phyloP scores from a whole-genome alignment of 2,888 invertebrate species.

The Sinopyrophorus schimmeli region DNA sequence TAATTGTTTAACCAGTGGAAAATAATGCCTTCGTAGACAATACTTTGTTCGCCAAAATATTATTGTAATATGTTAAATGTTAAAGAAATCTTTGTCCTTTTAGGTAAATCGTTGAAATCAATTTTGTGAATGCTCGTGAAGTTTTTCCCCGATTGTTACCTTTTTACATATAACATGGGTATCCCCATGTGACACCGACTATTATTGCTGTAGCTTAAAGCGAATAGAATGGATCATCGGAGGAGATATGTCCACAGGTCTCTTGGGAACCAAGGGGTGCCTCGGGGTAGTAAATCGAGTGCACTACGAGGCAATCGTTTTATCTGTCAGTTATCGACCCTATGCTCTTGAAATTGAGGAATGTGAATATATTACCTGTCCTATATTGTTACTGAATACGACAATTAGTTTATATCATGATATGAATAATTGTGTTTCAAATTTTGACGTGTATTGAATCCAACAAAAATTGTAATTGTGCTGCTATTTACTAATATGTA shows the following conservation, averaged over 20 bases:
- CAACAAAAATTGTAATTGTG: too few species aligned
- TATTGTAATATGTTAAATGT: too few species aligned
- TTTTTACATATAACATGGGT: slow-evolving; percentile 27
- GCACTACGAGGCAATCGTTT: slow-evolving; percentile 29
- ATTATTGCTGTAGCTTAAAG: slow-evolving; percentile 27
- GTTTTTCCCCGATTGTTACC: slow-evolving; percentile 21
- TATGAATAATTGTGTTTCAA: too few species aligned
- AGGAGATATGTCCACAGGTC: slow-evolving; percentile 32
- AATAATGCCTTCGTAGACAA: too few species aligned
- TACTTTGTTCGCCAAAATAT: too few species aligned
- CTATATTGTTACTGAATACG: too few species aligned
- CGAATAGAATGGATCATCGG: slow-evolving; percentile 31
- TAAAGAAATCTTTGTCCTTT: neutral
- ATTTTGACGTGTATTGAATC: too few species aligned
- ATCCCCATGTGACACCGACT: slow-evolving; percentile 25
- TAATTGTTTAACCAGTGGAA: too few species aligned
- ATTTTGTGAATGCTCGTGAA: slow-evolving; percentile 22
- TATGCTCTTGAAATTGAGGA: slow-evolving; percentile 23
- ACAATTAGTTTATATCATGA: slow-evolving; percentile 32
- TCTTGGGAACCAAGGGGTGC: slow-evolving; percentile 21
- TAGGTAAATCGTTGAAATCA: slow-evolving; percentile 15
- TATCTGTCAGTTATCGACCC: slow-evolving; percentile 30
- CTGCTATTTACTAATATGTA: too few species aligned
- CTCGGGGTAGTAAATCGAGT: slow-evolving; percentile 29
- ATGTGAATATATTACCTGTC: slow-evolving; percentile 7